Evolutionary conservation across 2,888 invertebrate species (phyloP), one percentile per base, ranked within the genome.

Genomic region (Ctenicera cuprea): DNA sequence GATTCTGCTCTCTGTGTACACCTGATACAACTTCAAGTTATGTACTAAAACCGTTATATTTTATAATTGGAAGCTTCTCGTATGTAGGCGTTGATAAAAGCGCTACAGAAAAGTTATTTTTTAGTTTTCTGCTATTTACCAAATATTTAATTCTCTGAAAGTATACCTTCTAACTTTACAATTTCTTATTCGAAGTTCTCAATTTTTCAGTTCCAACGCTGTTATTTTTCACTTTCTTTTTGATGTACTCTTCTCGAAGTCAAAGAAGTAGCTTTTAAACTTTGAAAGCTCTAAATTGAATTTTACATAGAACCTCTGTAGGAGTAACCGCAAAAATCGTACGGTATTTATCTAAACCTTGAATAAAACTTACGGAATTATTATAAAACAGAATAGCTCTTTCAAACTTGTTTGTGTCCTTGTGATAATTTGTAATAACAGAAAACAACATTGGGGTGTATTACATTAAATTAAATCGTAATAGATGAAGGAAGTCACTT

Each of bases 211-310:
- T 16, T 48, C 48, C 18, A 48, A 48, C 16, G 48, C 48, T 48
- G 48, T 20, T 48, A 48, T 48, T 48, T 48, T 48, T 48, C 48
- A 48, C 18, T 48, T 48, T 18, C 48, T 48, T 14, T 18, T 48
- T 18, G 48, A 48, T 48, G 11, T 48, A 20, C 18, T 9, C 48
- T 48, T 18, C 48, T 18, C 18, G 50, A 52, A 54, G 30, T 30
- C 30, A 54, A 54, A 30, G 30, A 14, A 14, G 50, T n/a, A 50
- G 30, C 54, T 30, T 52, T 30, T 54, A 26, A 54, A 54, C 30
- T 30, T 30, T 2, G n/a, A 30, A 54, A 54, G 22, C 30, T 54
- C 14, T 54, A 54, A 54, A 54, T 30, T 54, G 54, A 54, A 54
- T n/a, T 16, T 1, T 12, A 8, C 43, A 16, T 16, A 43, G 43